Conservation (phyloP, 2,113 vertebrate genomes). For the Mystacornis crossleyi region DNA sequence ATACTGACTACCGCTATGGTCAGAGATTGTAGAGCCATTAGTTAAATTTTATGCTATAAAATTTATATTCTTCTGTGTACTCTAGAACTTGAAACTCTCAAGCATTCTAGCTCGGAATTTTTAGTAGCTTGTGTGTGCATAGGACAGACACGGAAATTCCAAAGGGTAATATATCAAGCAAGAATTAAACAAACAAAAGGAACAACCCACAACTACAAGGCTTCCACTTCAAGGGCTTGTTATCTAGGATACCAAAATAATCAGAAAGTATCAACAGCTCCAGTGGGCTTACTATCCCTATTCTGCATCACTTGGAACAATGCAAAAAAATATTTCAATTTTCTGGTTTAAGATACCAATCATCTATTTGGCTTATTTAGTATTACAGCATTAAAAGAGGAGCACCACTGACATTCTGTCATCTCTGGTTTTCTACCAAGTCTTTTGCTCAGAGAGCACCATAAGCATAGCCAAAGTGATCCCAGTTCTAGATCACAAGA, state of each 20-base stretch:
- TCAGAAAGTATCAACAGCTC: background rate
- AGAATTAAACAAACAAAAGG: background rate
- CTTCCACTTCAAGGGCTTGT: background rate
- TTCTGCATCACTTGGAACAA: background rate
- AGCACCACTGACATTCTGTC: background rate
- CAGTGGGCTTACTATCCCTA: background rate
- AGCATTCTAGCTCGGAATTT: background rate
- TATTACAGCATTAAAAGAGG: background rate
- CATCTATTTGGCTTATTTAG: background rate
- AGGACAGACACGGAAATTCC: background rate
- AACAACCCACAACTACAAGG: background rate
- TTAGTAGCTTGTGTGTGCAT: background rate
- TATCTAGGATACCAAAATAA: background rate
- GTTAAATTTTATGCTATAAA: background rate
- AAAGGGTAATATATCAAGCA: background rate
- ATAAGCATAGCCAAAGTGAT: background rate
- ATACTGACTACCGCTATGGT: background rate
- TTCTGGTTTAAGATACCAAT: background rate
- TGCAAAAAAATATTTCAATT: background rate
- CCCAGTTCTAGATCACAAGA: background rate
- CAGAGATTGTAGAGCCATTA: background rate
- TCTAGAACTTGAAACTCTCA: background rate
- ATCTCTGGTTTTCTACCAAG: background rate
- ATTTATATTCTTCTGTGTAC: background rate
- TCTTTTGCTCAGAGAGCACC: background rate